Conservation (phyloP, 2,797 vertebrate genomes). For the Spheniscus humboldti region DNA sequence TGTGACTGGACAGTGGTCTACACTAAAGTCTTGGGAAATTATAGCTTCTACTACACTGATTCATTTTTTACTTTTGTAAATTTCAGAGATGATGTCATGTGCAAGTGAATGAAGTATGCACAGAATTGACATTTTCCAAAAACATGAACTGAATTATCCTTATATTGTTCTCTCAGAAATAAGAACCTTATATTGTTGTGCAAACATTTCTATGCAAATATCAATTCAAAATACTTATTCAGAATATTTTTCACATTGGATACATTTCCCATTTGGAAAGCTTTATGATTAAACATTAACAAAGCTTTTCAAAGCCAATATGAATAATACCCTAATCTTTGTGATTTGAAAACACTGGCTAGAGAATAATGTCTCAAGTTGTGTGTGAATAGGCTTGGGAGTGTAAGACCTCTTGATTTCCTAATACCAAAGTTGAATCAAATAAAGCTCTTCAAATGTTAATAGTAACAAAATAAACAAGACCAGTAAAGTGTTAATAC, state of each 20-base stretch:
- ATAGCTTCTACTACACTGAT: not conserved
- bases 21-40: not conserved
- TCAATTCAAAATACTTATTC: not conserved
- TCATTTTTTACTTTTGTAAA: not conserved
- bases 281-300: not conserved
- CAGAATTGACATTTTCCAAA: not conserved
- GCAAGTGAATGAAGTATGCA: not conserved
- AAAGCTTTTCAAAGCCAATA: not conserved
- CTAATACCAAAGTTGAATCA: not conserved
- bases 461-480: not conserved
- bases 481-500: not conserved
- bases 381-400: not conserved
- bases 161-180: not conserved
- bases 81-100: not conserved
- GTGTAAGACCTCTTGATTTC: not conserved
- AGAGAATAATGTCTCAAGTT: not conserved
- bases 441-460: not conserved
- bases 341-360: not conserved
- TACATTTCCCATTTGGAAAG: not conserved
- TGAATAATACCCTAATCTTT: not conserved
- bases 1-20: fast-evolving
- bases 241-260: not conserved
- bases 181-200: not conserved
- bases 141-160: not conserved
- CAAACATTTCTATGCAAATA: not conserved